Base-by-base conservation (phyloP, 2,113 vertebrate genomes). In the Terrapene triunguis region DNA sequence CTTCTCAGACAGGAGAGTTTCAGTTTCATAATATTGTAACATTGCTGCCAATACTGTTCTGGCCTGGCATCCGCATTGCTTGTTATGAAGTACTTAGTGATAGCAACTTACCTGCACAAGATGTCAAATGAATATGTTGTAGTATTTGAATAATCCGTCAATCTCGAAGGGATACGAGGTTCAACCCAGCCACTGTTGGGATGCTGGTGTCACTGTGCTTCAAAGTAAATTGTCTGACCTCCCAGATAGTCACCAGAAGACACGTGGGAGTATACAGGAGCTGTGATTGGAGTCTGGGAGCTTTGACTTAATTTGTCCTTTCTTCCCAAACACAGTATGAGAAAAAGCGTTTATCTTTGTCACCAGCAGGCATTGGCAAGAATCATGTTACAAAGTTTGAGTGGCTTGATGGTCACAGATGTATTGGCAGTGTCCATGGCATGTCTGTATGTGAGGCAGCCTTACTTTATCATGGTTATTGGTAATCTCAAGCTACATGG, bases 121-220 rank as follows among this genome's bases (percentile, higher is more conserved):
- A 14, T 9, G 4, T 0, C 42, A 47, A 44, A 25, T 72, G 22
- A 78, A 35, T 90, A 17, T 72, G 84, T 88, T 82, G 24, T 50
- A 2, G 1, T 6, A 6, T 85, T 53, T 17, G 2, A 79, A 1
- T 59, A 59, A 19, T 1, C 21, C 17, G 1, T 17, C 27, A 29
- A 44, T 11, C 24, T 85, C 35, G 50, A 35, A 88, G 10, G 10
- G 54, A 78, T 44, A 19, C 0, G 0, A 78, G 50, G 10, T 5
- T 38, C 51, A 48, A 5, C 54, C 42, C 50, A 88, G 21, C 38
- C 42, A 47, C 22, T 72, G 21, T 62, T 84, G 29, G 42, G 80
- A 38, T 89, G 9, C 48, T 82, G 81, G 55, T n/a, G 6, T 55
- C 22, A 57, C 10, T 57, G 25, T 11, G 2, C 10, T 0, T 1